Evolutionary conservation across 2,797 vertebrate species (phyloP).

Genomic region (Mormyrops boulengeri): DNA sequence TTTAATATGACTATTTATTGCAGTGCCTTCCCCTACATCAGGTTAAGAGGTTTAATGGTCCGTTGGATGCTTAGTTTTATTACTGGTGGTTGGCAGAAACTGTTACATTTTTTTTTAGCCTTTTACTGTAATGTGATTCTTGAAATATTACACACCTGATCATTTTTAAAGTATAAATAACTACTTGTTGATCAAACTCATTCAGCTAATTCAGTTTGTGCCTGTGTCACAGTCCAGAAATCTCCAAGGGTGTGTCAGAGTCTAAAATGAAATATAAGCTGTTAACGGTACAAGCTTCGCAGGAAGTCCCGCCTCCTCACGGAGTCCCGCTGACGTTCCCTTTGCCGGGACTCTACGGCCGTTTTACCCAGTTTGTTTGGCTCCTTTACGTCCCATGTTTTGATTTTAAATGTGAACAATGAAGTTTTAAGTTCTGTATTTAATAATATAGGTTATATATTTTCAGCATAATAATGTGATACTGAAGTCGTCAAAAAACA

Average conservation of each 20-base stretch:
- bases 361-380: neutral
- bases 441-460: neutral
- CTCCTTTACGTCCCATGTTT: neutral
- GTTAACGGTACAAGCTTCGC: neutral
- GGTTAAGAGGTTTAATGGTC: neutral
- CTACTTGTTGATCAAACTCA: neutral
- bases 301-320: neutral
- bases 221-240: neutral
- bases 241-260: neutral
- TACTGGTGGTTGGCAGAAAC: neutral
- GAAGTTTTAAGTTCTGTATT: neutral
- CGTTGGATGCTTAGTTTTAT: neutral
- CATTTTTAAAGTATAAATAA: neutral
- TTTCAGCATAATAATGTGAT: neutral
- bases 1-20: neutral
- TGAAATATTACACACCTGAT: neutral
- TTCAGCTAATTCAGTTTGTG: neutral
- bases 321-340: neutral
- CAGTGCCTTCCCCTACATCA: neutral
- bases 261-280: neutral
- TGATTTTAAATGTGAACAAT: neutral
- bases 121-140: slow-evolving; percentile 5
- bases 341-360: neutral
- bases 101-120: neutral
- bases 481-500: neutral